Base-by-base conservation (phyloP, 1,140 invertebrate species). In the Caenorhabditis latens region DNA sequence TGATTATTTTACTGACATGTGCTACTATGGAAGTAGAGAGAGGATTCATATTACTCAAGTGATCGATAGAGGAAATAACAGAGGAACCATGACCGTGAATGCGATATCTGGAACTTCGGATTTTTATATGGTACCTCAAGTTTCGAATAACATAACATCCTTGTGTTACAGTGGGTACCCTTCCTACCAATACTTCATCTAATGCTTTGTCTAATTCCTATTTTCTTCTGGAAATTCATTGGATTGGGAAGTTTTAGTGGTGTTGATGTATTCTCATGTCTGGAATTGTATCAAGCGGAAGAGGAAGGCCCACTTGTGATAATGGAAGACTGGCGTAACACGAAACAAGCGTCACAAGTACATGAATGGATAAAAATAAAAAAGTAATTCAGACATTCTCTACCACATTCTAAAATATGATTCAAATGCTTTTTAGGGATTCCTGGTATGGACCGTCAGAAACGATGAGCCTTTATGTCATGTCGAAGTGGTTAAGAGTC, bases 31-130 rank as follows among this genome's bases (percentile, higher is more conserved):
- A 24, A 11, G 50, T 13, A n/a, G 71, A 79, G 71, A 50, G 8
- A 79, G 24, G 32, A 14, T 79, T 2, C 3, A 9, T 16, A 16
- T 71, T 13, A 21, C 43, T 13, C 40, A 71, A 43, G 46, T 5
- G 16, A 16, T 79, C 7, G 16, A 19, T 24, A 4, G 46, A 50
- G n/a, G 32, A 16, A 8, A 24, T 50, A n/a, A 11, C 14, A 21
- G 21, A 19, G 71, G 71, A 46, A 50, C 21, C 3, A 42, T 50
- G 14, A 50, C 19, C 8, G 11, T 53, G 1, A 79, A 79, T 24
- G 24, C 14, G n/a, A 24, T 42, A n/a, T 53, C 71, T 24, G 71
- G 71, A 79, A 79, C 71, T 50, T 79, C 71, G 0, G 71, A 79
- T 2, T 79, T 50, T 32, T 79, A 79, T 43, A 79, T 79, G 71